Base-by-base conservation (phyloP, 2,888 invertebrate species). In the Spisula solida region DNA sequence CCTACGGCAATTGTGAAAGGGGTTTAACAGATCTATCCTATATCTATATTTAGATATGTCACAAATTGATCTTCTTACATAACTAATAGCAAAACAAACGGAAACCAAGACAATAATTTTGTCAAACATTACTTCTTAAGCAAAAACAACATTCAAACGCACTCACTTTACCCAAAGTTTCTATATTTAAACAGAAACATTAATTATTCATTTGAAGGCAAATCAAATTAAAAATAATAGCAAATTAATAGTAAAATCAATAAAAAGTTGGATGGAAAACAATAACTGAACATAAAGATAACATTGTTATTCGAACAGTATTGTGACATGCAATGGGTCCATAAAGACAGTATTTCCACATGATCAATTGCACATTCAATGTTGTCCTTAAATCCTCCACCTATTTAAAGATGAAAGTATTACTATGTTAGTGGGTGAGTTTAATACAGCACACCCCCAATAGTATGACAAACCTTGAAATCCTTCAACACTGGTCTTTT, bases 231-330 rank as follows among this genome's bases (percentile, higher is more conserved):
- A 66, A 66, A 66, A 25, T 66, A 66, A 66, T 66, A 66, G 25
- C 60, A 66, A 25, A 25, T 66, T 66, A 66, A 66, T 25, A 8
- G 60, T 10, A 25, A 25, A n/a, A 66, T 66, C 25, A 66, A 66
- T 66, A 25, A 66, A 66, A n/a, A 66, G n/a, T n/a, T 25, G n/a
- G 60, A n/a, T 66, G 60, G 60, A 10, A 66, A 66, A 66, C 60
- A 66, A 25, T 4, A n/a, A 25, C 25, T n/a, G 10, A 25, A 25
- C 60, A 66, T 66, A 66, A 66, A 66, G 60, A 66, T 66, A 25
- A 66, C 25, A 66, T 12, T 25, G 60, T 5, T 66, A 66, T n/a
- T 66, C 25, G 4, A 66, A 66, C 25, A 25, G 25, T n/a, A 66
- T 25, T 66, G 25, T 25, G 25, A 66, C 60, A 66, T 25, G n/a